Evolutionary conservation across 2,797 vertebrate genomes (phyloP).

Genomic region (Eurystomus glaucurus): DNA sequence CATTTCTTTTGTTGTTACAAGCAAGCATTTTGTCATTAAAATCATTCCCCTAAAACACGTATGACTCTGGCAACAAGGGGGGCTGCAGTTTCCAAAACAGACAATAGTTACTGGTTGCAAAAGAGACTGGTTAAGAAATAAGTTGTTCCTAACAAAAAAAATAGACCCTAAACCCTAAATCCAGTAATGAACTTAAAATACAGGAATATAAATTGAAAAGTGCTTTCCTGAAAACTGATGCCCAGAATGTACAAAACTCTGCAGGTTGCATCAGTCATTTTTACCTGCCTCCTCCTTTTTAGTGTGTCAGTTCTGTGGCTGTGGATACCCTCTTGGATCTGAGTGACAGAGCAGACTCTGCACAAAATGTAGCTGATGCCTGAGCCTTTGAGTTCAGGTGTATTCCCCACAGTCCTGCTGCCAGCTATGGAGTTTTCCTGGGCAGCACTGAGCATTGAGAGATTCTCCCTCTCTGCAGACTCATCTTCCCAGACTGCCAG

Average conservation of each 20-base stretch:
- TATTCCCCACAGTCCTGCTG: background rate
- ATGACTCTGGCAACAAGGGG: conserved; percentile 25
- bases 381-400: background rate
- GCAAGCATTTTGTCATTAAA: conserved; percentile 57
- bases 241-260: background rate
- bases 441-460: background rate
- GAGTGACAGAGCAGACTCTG: background rate
- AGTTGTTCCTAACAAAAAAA: conserved; percentile 56
- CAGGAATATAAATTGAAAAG: background rate
- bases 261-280: background rate
- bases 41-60: background rate
- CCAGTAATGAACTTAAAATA: background rate
- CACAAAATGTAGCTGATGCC: fast-evolving
- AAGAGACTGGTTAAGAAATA: conserved; percentile 51
- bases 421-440: background rate
- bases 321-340: fast-evolving
- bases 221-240: background rate
- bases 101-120: conserved; percentile 36
- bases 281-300: background rate
- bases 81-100: conserved; percentile 43
- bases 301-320: fast-evolving
- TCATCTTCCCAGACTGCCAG: background rate
- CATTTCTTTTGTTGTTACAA: conserved; percentile 53
- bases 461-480: background rate
- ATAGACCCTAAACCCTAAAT: conserved; percentile 7